Base-by-base conservation (phyloP, 1,140 invertebrate genomes). In the Cyrtorhinus lividipennis region DNA sequence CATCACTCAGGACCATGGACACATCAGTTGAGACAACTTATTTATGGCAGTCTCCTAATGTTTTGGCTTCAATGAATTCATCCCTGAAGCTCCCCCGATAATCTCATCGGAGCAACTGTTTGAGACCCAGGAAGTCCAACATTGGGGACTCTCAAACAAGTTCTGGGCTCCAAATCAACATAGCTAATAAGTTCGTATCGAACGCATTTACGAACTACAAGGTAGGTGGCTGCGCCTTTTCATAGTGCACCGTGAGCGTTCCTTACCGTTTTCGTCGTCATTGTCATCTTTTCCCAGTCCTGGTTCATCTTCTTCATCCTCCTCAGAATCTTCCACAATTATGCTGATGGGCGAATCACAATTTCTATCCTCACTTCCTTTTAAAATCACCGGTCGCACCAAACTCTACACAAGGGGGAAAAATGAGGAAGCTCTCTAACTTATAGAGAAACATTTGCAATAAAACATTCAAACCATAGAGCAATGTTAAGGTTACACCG, bases 301-400 rank as follows among this genome's bases (percentile, higher is more conserved):
- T 15, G 59, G 24, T 26, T 24, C 61, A 48, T 66, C 63, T 24
- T 66, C 66, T 44, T 48, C 44, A 24, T 67, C 61, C 62, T 57
- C 58, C 26, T 56, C 63, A 44, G 58, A 60, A 27, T 15, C 57
- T 20, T 48, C 59, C 22, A 46, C 24, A 20, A 62, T 48, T 45
- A 66, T 65, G 20, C 62, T 63, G 13, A 64, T 26, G 2, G 61
- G 60, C 30, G 45, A 59, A 23, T 46, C 44, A 18, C 24, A 57
- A 23, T 15, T 56, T 23, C 18, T 44, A 24, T 61, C 60, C 13
- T 10, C n/a, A 12, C 60, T 58, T 25, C 18, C 22, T 18, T 56
- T 24, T 12, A 67, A 61, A 15, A 56, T 58, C n/a, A 67, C 30
- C 15, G 66, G 56, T 5, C 66, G 56, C 56, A 62, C 63, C 24